Base-by-base conservation (phyloP, 2,888 invertebrate genomes). In the Eupeodes latifasciatus region DNA sequence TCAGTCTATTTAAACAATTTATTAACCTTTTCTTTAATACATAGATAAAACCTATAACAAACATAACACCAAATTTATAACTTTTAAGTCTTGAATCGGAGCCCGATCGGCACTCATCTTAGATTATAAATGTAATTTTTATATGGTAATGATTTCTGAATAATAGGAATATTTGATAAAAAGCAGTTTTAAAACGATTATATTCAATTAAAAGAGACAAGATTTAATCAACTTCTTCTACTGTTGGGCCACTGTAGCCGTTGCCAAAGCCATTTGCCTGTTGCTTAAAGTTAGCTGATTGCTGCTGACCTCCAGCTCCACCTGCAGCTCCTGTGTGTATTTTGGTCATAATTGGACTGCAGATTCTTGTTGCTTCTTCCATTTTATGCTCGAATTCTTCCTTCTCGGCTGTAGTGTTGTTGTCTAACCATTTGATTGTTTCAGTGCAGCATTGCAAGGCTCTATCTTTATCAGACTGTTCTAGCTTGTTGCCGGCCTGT, bases 341-440 rank as follows among this genome's bases (percentile, higher is more conserved):
- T 66, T 91, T 91, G 93, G 91, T 97, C 97, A 91, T 94, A 91
- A 90, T 94, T 92, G 89, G 93, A 66, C 92, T 93, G 90, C 94
- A 94, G n/a, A 92, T 80, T 49, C 92, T 91, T 0, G 93, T 93
- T 36, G 94, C 71, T 77, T 92, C 91, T 80, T 92, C 90, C 89
- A 92, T 89, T 79, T 92, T 92, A 84, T 92, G 86, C 95, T 97
- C 97, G 89, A 95, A 96, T 90, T 98, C 97, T 4, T 96, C 95
- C 91, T 96, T 96, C 66, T 96, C 96, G 1, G 97, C 98, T 47
- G 96, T 94, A 2, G 95, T 95, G 92, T 98, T 97, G 53, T 94
- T 93, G 90, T 98, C 98, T 86, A 97, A 92, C 96, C 96, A 96
- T 77, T 93, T 93, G 80, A 97, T 93, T n/a, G 95, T 94, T 55